These are phyloP conservation scores for Erpetoichthys calabaricus DNA, from an alignment of 2,797 vertebrate genomes.

Conservation along the genomic window DNA sequence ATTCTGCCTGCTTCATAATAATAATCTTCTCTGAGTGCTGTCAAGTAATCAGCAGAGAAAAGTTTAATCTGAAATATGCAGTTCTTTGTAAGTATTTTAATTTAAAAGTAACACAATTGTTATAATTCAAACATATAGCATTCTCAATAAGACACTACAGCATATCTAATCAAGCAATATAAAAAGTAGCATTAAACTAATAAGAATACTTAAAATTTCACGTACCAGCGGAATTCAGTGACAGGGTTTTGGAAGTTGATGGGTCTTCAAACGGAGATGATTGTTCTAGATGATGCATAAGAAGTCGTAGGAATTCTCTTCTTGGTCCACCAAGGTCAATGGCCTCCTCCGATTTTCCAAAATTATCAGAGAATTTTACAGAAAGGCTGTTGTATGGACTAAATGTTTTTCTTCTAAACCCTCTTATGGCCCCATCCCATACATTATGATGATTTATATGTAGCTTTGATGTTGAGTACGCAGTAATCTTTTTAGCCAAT, in stretches of 20 bases:
- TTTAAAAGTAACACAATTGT: too few species aligned
- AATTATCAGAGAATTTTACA: neutral
- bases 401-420: neutral
- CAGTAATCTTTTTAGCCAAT: neutral
- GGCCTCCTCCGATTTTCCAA: neutral
- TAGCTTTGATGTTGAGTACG: neutral
- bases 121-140: too few species aligned
- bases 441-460: neutral
- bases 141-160: too few species aligned
- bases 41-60: too few species aligned
- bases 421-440: neutral
- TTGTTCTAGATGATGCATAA: neutral
- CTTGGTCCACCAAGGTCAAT: neutral
- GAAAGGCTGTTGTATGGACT: neutral
- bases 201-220: too few species aligned
- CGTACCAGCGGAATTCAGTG: neutral
- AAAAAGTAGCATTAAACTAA: too few species aligned
- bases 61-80: too few species aligned
- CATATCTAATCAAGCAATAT: too few species aligned
- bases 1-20: too few species aligned
- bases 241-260: neutral
- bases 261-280: constrained; percentile 2
- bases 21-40: too few species aligned
- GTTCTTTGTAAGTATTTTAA: too few species aligned
- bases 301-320: neutral